Percentiles rank a stretch among this genome's conserved stretches.
Conservation (phyloP, 30 jellyfish, hydroid and myxozoan species). For the Euphysa ruthae region DNA sequence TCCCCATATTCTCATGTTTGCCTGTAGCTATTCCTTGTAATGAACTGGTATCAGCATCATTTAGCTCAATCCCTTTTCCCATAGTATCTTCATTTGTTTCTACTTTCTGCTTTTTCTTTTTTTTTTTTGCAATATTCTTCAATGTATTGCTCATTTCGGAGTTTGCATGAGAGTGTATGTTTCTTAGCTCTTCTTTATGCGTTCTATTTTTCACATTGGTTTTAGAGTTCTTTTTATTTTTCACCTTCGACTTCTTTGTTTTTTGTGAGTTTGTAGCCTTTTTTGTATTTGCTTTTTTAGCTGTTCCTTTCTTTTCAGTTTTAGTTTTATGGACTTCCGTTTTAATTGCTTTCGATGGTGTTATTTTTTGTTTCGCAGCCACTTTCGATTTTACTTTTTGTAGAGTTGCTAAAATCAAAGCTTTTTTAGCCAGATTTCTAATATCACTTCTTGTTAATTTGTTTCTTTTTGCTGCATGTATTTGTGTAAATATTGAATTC, state of each 20-base stretch:
- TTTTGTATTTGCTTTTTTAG: slow-evolving; percentile 8
- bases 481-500: slow-evolving; percentile 53
- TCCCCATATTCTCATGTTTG: not conserved
- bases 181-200: not conserved
- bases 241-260: slow-evolving; percentile 26
- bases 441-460: slow-evolving; percentile 85
- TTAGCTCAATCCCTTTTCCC: not conserved
- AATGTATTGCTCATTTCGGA: not conserved
- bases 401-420: slow-evolving; percentile 53
- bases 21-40: too few species aligned
- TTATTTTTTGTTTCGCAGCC: not conserved
- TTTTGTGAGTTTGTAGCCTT: slow-evolving; percentile 21
- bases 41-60: not conserved
- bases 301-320: slow-evolving; percentile 2
- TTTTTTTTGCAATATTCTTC: not conserved
- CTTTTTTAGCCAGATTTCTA: slow-evolving; percentile 81
- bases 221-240: not conserved
- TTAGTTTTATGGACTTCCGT: not conserved
- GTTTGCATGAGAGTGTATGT: not conserved
- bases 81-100: not conserved
- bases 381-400: slow-evolving; percentile 16
- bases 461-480: slow-evolving; percentile 71
- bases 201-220: not conserved
- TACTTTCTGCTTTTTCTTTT: not conserved
- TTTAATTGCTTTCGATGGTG: not conserved